Percentiles rank a stretch among this genome's conserved stretches.
Conservation (phyloP, 2,888 invertebrate genomes). For the Eilema depressum region DNA sequence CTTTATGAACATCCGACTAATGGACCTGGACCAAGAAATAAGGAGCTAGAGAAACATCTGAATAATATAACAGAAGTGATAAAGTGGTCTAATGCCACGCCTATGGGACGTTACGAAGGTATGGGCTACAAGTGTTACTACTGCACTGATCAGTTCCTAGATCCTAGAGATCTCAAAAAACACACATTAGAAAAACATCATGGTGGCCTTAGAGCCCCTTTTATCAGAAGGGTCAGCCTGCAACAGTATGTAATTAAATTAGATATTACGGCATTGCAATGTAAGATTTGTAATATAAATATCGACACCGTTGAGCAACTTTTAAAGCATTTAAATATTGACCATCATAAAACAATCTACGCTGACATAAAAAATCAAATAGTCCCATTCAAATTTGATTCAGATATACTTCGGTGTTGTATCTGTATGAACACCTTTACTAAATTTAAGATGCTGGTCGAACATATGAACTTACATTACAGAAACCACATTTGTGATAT, state of each 20-base stretch:
- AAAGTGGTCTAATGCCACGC: constrained; percentile 55
- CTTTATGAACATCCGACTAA: too few species aligned
- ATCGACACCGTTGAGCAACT: constrained; percentile 31
- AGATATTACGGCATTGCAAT: constrained; percentile 61
- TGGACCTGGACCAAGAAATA: neutral
- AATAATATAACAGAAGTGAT: constrained; percentile 26
- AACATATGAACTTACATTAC: constrained; percentile 63
- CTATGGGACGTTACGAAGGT: constrained; percentile 27
- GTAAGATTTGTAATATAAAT: constrained; percentile 31
- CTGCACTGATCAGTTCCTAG: constrained; percentile 49
- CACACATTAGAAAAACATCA: constrained; percentile 58
- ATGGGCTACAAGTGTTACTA: constrained; percentile 58
- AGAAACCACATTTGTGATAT: constrained; percentile 58
- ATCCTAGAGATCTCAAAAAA: constrained; percentile 47
- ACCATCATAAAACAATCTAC: constrained; percentile 38
- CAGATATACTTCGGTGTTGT: constrained; percentile 48
- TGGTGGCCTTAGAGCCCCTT: constrained; percentile 49
- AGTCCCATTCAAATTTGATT: constrained; percentile 64
- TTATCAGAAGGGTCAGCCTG: constrained; percentile 52
- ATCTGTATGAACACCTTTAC: constrained; percentile 49
- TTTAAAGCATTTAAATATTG: constrained; percentile 28
- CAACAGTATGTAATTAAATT: constrained; percentile 60
- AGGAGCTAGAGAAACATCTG: constrained; percentile 13
- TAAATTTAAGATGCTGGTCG: constrained; percentile 54
- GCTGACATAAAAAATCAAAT: constrained; percentile 55